phyloP scores from a whole-genome alignment of 1,140 invertebrate genomes.

The Leptoteleia sp. region DNA sequence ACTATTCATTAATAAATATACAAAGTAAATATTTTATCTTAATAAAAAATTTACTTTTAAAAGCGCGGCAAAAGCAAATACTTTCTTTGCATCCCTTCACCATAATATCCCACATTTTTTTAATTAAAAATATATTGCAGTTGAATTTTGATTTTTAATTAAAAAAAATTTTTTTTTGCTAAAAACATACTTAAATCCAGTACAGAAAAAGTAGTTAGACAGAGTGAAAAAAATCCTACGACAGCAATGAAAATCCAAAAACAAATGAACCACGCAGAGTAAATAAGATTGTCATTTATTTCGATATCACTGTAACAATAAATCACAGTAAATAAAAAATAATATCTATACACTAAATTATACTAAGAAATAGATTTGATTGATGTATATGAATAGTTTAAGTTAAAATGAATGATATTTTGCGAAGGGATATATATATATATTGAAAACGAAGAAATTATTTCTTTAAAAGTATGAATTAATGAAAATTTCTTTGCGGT shows the following conservation, averaged over 20 bases:
- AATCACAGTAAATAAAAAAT: conserved; percentile 19
- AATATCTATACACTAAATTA: too few species aligned
- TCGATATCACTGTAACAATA: conserved; percentile 47
- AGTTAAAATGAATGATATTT: not conserved
- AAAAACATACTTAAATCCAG: conserved; percentile 40
- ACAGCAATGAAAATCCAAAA: conserved; percentile 56
- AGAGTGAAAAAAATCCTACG: conserved; percentile 54
- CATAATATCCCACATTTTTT: conserved; percentile 25
- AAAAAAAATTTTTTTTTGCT: not conserved
- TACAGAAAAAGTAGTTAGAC: conserved; percentile 38
- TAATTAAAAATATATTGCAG: not conserved
- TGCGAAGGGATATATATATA: too few species aligned
- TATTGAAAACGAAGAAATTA: too few species aligned
- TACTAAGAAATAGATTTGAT: not conserved
- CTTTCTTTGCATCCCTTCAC: conserved; percentile 39
- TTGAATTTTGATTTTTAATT: not conserved
- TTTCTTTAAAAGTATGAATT: too few species aligned
- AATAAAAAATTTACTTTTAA: too few species aligned
- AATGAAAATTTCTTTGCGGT: too few species aligned
- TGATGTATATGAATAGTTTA: not conserved
- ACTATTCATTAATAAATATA: too few species aligned
- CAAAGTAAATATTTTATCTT: too few species aligned
- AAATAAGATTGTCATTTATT: conserved; percentile 44
- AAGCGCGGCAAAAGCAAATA: not conserved
- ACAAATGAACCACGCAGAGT: conserved; percentile 46